phyloP scores from a whole-genome alignment of 2,113 vertebrate species.

The Petrocephalus zakoni region DNA sequence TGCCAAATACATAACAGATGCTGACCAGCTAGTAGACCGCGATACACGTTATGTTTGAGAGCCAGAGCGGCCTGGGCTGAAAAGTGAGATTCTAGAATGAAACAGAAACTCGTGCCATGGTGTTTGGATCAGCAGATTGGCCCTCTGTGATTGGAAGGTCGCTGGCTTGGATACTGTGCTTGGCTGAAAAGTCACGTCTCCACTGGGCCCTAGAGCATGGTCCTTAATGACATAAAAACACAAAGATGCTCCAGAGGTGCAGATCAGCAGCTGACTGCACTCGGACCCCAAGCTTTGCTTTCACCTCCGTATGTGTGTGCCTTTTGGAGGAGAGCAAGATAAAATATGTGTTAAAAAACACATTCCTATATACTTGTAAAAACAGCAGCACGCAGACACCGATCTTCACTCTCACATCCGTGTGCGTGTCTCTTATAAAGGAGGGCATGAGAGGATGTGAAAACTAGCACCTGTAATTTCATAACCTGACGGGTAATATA shows the following conservation, averaged over 20 bases:
- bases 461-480: background rate
- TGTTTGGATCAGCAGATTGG: background rate
- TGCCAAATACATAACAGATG: constrained; percentile 23
- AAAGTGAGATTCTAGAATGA: background rate
- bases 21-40: constrained; percentile 3
- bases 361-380: background rate
- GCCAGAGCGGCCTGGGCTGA: background rate
- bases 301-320: background rate
- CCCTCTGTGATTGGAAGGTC: too few relatives aligned
- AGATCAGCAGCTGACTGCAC: background rate
- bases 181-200: background rate
- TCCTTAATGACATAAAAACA: background rate
- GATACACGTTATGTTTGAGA: background rate
- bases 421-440: background rate
- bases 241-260: background rate
- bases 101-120: background rate
- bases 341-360: background rate
- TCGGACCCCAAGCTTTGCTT: background rate
- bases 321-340: background rate
- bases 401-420: background rate
- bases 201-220: background rate
- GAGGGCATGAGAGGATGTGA: background rate
- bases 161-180: background rate
- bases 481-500: background rate
- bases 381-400: background rate